Evolutionary conservation across 2,113 vertebrate genomes (phyloP).

Genomic region (Prionailurus bengalensis): DNA sequence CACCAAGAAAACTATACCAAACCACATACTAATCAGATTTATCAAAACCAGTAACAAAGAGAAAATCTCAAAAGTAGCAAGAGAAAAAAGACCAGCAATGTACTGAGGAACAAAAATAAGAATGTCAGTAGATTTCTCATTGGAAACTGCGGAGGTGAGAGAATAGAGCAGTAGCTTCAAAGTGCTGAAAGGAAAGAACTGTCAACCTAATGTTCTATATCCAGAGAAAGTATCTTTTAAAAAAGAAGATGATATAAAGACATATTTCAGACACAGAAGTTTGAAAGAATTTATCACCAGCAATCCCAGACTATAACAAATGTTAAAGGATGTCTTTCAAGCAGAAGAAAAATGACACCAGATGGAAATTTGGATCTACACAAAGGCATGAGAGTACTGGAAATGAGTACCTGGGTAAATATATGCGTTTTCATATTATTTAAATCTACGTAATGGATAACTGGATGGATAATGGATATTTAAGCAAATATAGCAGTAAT

Average conservation of each 20-base stretch:
- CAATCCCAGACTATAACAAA: not conserved
- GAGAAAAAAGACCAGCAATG: not conserved
- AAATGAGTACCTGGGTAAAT: slow-evolving; percentile 21
- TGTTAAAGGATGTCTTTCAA: slow-evolving; percentile 27
- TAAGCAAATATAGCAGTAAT: not conserved
- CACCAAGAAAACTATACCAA: not conserved
- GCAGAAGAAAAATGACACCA: slow-evolving; percentile 4
- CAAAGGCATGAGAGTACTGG: not conserved
- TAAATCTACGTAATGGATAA: slow-evolving; percentile 14
- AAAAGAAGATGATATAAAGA: not conserved
- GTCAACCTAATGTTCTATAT: not conserved
- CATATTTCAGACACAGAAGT: slow-evolving; percentile 11
- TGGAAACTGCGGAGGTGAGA: not conserved
- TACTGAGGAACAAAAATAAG: not conserved
- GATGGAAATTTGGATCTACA: not conserved
- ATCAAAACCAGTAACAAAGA: not conserved
- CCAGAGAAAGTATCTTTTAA: not conserved
- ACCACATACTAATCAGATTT: slow-evolving; percentile 4
- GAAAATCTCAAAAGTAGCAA: not conserved
- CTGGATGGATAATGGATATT: not conserved
- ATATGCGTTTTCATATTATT: not conserved
- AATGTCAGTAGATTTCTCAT: not conserved
- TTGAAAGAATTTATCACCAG: not conserved
- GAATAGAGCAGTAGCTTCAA: not conserved
- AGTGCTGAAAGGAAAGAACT: not conserved